Evolutionary conservation across 2,797 vertebrate species (phyloP), one percentile per base, ranked within the genome.

Genomic region (Muscicapa striata): DNA sequence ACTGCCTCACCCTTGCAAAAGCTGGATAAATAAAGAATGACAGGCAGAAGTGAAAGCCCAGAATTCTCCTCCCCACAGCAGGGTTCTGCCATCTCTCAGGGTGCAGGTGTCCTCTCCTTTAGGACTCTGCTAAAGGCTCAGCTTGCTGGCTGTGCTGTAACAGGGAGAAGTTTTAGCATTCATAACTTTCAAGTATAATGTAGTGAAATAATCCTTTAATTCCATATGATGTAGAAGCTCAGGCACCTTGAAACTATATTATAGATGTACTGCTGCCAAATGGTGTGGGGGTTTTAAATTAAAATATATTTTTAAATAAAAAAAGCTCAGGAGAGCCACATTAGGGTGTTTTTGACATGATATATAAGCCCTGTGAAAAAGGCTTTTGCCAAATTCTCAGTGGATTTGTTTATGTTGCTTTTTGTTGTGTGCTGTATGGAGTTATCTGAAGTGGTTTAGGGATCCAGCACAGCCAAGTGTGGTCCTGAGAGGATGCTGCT

Each of bases 121-220:
- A 57, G 75, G 85, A 8, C 74, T 41, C 84, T 74, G 76, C 26
- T 32, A 13, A 51, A 61, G 76, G 58, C 92, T 96, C 54, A 76
- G 62, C 66, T 70, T 36, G 40, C 90, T 90, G 82, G 24, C 83
- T 94, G 80, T 1, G 13, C 74, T 74, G 5, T 36, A 64, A 26
- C 26, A 61, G 41, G 29, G 62, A 90, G 67, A 89, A 75, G 61
- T 64, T 85, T 75, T 89, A 62, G 78, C 66, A 64, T 95, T 94
- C 88, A 9, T 89, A 59, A 64, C 75, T 93, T 80, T n/a, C 76
- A 93, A 84, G 83, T 90, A 95, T 41, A 95, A 83, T 66, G 75
- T 90, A 93, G 90, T 34, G 43, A 95, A 95, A 92, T 94, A 96
- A 93, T 94, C 88, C 91, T 93, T 89, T 93, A 92, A 95, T 96